These are phyloP conservation scores for Carapus acus DNA, from an alignment of 2,797 vertebrate genomes.

Conservation along the genomic window DNA sequence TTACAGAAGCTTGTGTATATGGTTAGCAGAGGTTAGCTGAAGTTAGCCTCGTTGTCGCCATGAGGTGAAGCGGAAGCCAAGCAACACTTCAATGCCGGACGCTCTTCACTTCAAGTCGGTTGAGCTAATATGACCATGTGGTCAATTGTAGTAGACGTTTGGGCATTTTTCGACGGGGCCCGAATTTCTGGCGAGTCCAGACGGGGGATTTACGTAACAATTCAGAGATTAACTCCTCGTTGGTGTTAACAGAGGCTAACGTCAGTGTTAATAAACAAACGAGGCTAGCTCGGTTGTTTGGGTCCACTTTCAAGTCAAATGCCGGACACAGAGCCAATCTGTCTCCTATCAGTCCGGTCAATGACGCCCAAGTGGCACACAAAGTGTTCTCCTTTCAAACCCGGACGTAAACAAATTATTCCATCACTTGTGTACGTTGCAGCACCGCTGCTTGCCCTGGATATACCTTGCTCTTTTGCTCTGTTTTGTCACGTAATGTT, in stretches of 20 bases:
- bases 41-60: conserved; percentile 66
- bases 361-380: conserved; percentile 16
- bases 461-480: conserved; percentile 21
- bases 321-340: background rate
- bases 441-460: conserved; percentile 33
- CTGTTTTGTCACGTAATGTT: conserved; percentile 11
- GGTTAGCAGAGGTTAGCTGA: conserved; percentile 35
- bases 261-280: conserved; percentile 11
- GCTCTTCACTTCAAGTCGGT: conserved; percentile 34
- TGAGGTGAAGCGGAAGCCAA: conserved; percentile 71
- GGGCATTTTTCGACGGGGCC: conserved; percentile 42
- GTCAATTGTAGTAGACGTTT: conserved; percentile 40
- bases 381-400: conserved; percentile 22
- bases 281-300: conserved; percentile 4
- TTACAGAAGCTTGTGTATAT: conserved; percentile 33
- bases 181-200: conserved; percentile 47
- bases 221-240: conserved; percentile 57
- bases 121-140: conserved; percentile 65
- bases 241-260: conserved; percentile 35
- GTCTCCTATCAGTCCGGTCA: accelerated
- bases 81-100: conserved; percentile 34
- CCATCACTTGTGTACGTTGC: conserved; percentile 13
- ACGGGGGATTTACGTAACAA: conserved; percentile 63
- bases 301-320: conserved; percentile 5
- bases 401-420: conserved; percentile 36